Evolutionary conservation across 2,113 vertebrate genomes (phyloP), one percentile per base, ranked within the genome.

Genomic region (Marmota flaviventris): DNA sequence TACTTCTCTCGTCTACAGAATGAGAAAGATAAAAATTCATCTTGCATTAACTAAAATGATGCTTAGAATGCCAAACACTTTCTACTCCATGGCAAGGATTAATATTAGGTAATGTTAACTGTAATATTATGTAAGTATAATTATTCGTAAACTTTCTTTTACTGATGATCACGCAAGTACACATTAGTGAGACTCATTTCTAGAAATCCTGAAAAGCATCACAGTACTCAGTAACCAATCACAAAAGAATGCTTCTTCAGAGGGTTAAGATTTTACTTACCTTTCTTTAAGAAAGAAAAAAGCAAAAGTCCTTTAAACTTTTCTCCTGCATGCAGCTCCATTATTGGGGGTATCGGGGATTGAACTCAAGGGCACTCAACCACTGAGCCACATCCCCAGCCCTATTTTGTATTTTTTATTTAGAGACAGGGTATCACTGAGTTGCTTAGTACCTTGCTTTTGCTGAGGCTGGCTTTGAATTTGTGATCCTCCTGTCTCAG

Each of bases 201-300:
- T 89, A 63, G 29, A 77, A 61, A 24, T 79, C 79, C 77, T 29
- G 73, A 77, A 94, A 42, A 51, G 77, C 32, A 94, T 93, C 75
- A 45, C 5, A 92, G 29, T 25, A 34, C 56, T 89, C 39, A 85
- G n/a, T 81, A 22, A 85, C 39, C 0, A 58, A 69, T 48, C 56
- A 85, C 13, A 76, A 61, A 85, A 53, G 29, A 78, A 83, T 18
- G 39, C 73, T 94, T 70, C 81, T 70, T 89, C 75, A 72, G 65
- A 73, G 18, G 61, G 25, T 75, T 76, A 69, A 63, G 20, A 27
- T 63, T 77, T 72, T 39, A 45, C 17, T 53, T 69, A 69, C 8
- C 8, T 90, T 82, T 32, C 18, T 85, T 87, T 34, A 89, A 25
- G 20, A 85, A 53, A 42, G 75, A 56, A 39, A 29, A 70, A 75